Base-by-base conservation (phyloP, 2,797 vertebrate genomes). In the Nasua narica region DNA sequence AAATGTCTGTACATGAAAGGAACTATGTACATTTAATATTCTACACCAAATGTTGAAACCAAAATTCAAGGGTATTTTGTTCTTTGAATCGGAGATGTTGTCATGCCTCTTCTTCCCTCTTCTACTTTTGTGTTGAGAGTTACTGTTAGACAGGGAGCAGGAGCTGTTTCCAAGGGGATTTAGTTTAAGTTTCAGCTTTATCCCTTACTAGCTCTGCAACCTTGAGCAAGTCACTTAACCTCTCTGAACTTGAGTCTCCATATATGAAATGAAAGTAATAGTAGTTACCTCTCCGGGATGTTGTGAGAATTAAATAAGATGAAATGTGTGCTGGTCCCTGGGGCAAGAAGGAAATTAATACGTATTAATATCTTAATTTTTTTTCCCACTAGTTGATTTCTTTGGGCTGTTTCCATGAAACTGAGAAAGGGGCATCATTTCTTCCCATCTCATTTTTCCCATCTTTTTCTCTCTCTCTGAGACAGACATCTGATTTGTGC, bases 1-100 rank as follows among this genome's bases (percentile, higher is more conserved):
- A 97, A 97, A 94, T 84, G 97, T 76, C 40, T 74, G 43, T 77
- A 96, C 97, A 97, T 98, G 97, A 98, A 97, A 96, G 93, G 67
- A 91, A 96, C 62, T 92, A 72, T 77, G 65, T 91, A 37, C 83
- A 90, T 48, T 93, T 95, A 92, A 74, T 92, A 96, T 83, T 82
- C 95, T 89, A 90, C 97, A 97, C 52, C 96, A 92, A 97, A 83
- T 37, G 52, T 43, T 46, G 43, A 92, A 94, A 87, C 65, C 15
- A 32, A 95, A 98, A 96, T 72, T 96, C 97, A 97, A 98, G 96
- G 97, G 87, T 95, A 94, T 92, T 96, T 92, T 91, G 65, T 93
- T 90, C 93, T 97, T 95, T 54, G 4, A 94, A 91, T 95, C 25
- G 2, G 91, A 92, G 48, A 48, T 8, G 70, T 86, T 92, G 48